Evolutionary conservation across 2,888 invertebrate species (phyloP), one percentile per base, ranked within the genome.

Genomic region (Acrobasis repandana): DNA sequence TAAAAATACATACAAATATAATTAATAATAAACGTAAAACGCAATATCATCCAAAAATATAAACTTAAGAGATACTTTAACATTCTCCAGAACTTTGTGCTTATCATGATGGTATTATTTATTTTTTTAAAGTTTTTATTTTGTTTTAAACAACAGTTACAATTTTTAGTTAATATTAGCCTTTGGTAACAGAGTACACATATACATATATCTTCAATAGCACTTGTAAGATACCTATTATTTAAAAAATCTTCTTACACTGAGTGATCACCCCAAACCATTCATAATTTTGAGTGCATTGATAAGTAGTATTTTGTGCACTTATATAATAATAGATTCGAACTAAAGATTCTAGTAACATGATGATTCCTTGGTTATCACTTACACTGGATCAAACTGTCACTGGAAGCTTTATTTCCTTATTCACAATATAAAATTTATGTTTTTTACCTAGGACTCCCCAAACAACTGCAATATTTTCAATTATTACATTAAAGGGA

Each of bases 401-500:
- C 67, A 95, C 93, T 64, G 95, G 93, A 64, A 94, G 94, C 80
- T 95, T 94, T 60, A 96, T 92, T 86, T 98, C 97, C 87, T 99
- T 99, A 87, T 98, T 97, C 59, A 99, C 98, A 76, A 99, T 96
- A 88, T 98, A 99, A 93, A 99, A 99, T 88, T 97, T 97, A 92
- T 98, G 97, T 90, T 99, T 99, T 79, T 98, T 97, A 15, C 98
- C 98, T 71, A 98, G 94, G 47, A 98, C 93, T 46, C 98, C 98
- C 97, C 98, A 98, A 67, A 98, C 94, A 43, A 98, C 98, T 61
- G 98, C 98, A 69, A 97, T 94, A 90, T 98, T 98, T 90, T 99
- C 98, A 74, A 98, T 98, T 61, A 98, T 93, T 74, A 98, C 94
- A 92, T 98, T 98, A 72, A 98, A 95, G 16, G 98, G 98, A 85